Conservation (phyloP, 92 coral and sea anemone genomes). For the Paragorgia papillata region DNA sequence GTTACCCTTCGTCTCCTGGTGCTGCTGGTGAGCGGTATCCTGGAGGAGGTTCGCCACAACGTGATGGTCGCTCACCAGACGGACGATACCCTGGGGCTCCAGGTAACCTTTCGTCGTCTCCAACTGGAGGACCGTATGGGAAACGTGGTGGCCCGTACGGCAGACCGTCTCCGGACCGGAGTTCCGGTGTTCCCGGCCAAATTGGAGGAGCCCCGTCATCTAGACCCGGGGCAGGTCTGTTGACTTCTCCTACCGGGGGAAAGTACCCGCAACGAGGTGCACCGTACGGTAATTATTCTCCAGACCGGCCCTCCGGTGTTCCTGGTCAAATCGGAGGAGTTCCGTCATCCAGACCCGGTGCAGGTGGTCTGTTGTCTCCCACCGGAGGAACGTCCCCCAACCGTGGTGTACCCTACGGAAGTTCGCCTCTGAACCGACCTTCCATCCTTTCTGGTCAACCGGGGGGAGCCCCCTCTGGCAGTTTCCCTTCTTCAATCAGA, state of each 20-base stretch:
- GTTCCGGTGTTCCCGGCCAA: too few species aligned
- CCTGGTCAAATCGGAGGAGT: slow-evolving; percentile 14
- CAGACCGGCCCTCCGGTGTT: not conserved
- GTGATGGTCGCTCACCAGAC: slow-evolving; percentile 26
- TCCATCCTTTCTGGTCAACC: not conserved
- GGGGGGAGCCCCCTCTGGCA: not conserved
- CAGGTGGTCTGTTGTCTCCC: slow-evolving; percentile 5
- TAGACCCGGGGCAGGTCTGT: not conserved
- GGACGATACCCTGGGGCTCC: slow-evolving; percentile 24
- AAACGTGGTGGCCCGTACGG: too few species aligned
- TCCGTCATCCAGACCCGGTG: not conserved
- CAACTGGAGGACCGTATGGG: too few species aligned
- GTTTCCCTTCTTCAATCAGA: not conserved
- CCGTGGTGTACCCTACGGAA: slow-evolving; percentile 6
- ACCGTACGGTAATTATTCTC: not conserved
- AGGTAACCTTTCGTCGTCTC: not conserved
- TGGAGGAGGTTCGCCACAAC: slow-evolving; percentile 4
- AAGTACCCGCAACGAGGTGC: not conserved
- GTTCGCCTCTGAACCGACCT: not conserved
- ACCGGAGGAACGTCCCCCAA: slow-evolving; percentile 24
- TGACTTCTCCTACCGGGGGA: not conserved
- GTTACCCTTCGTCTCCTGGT: slow-evolving; percentile 1
- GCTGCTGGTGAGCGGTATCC: slow-evolving; percentile 29
- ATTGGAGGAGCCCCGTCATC: too few species aligned
- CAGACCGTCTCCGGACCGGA: not conserved